Evolutionary conservation across 30 jellyfish, hydroid and myxozoan genomes (phyloP).

Genomic region (Chrysaora quinquecirrha): DNA sequence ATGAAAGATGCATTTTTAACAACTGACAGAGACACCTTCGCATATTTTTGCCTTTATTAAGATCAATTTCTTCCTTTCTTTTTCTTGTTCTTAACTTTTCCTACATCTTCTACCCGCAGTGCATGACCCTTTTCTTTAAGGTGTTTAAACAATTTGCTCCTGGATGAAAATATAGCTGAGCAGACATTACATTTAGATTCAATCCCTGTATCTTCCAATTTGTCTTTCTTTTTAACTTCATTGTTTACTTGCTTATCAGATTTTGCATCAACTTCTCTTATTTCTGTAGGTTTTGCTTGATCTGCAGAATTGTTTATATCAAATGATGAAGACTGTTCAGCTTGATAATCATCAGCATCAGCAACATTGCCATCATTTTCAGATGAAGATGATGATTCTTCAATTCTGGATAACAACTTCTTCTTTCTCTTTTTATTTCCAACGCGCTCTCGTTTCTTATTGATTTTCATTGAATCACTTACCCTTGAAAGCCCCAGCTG

Average conservation of each 20-base stretch:
- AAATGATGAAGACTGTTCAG: neutral
- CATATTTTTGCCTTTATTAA: too few relatives aligned
- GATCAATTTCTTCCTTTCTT: neutral
- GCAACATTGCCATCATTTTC: neutral
- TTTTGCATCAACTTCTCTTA: neutral
- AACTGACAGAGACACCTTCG: too few relatives aligned
- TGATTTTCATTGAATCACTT: conserved; percentile 59
- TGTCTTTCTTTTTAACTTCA: neutral
- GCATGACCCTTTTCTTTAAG: conserved; percentile 83
- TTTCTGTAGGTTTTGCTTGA: neutral
- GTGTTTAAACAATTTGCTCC: conserved; percentile 85
- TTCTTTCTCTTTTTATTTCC: conserved; percentile 30
- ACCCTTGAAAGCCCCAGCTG: conserved; percentile 52
- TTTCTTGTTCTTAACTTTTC: neutral
- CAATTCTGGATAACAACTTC: conserved; percentile 26
- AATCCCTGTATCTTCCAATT: neutral
- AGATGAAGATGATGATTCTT: conserved; percentile 36
- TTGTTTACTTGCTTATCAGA: neutral
- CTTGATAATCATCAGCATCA: neutral
- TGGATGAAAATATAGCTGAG: conserved; percentile 57
- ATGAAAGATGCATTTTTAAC: too few relatives aligned
- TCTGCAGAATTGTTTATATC: neutral
- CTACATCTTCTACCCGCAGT: conserved; percentile 28
- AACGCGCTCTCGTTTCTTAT: conserved; percentile 7
- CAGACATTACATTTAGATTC: conserved; percentile 77